Conservation (phyloP, 2,113 vertebrate genomes). For the Grammomys surdaster region DNA sequence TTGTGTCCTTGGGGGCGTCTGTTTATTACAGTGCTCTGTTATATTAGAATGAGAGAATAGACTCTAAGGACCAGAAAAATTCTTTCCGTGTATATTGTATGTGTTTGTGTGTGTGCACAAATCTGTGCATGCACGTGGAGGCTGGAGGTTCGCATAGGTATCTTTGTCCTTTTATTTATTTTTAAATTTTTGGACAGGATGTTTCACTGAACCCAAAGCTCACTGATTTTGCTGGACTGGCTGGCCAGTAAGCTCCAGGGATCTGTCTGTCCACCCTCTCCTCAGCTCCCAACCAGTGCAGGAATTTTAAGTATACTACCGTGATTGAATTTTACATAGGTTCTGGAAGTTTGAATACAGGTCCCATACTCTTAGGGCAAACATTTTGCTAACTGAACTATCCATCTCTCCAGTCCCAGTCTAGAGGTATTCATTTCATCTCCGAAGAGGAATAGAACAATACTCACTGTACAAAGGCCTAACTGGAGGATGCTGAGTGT, state of each 20-base stretch:
- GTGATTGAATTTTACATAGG: background rate
- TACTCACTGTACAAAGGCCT: background rate
- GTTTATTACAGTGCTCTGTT: background rate
- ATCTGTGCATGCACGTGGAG: background rate
- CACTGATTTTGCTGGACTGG: background rate
- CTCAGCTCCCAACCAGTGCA: background rate
- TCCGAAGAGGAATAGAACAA: background rate
- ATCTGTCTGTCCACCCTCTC: background rate
- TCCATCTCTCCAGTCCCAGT: background rate
- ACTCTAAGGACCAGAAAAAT: conserved; percentile 13
- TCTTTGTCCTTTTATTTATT: background rate
- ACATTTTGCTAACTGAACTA: background rate
- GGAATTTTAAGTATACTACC: background rate
- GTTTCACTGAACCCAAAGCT: background rate
- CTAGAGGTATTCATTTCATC: conserved; percentile 15
- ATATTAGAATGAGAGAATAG: background rate
- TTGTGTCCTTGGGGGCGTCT: background rate
- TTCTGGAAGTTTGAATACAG: background rate
- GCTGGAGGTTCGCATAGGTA: too few species aligned
- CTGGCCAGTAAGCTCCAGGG: background rate
- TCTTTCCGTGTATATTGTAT: background rate
- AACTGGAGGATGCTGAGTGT: background rate
- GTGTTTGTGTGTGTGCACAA: background rate
- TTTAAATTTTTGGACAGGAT: background rate
- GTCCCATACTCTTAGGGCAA: too few species aligned